Base-by-base conservation (phyloP, 2,888 invertebrate species). In the Bellardia pandia region DNA sequence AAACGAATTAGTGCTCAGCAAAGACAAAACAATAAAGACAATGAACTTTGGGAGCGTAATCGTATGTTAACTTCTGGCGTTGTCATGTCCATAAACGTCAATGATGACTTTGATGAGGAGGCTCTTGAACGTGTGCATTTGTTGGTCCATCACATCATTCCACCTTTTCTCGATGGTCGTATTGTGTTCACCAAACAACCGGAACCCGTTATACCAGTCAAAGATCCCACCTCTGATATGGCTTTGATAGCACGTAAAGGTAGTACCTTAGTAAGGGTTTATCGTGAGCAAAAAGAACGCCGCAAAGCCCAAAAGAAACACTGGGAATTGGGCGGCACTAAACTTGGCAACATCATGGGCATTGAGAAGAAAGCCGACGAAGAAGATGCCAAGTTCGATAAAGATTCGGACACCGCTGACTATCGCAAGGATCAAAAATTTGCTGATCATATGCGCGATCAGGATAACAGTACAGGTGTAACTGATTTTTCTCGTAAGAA, bases 161-260 rank as follows among this genome's bases (percentile, higher is more conserved):
- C 99, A 0, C 99, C 99, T 0, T 99, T 99, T 94, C 95, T 99
- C 3, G 99, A 99, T 93, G 99, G 99, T 0, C 95, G 99, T 79
- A 99, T 99, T 89, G 99, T 99, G 0, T 99, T 99, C 93, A 99
- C 99, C 0, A 99, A 99, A 91, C 99, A 99, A 93, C 98, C 98
- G 0, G 99, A 99, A 92, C 99, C 99, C 1, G 98, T 99, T n/a
- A 96, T 99, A 91, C 99, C 99, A 14, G 98, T 95, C 91, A 96
- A 96, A 93, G 99, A 99, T 94, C 98, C 99, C 0, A 99, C 99
- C 2, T 98, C 98, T 0, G 99, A 99, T 91, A 98, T 99, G 98
- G 99, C 99, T 0, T 94, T 99, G 68, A 97, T 98, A 76, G 97
- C 99, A 0, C 95, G 99, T 4, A 99, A 99, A 94, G 99, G 99